Evolutionary conservation across 2,797 vertebrate species (phyloP).

Genomic region (Eleutherodactylus coqui): DNA sequence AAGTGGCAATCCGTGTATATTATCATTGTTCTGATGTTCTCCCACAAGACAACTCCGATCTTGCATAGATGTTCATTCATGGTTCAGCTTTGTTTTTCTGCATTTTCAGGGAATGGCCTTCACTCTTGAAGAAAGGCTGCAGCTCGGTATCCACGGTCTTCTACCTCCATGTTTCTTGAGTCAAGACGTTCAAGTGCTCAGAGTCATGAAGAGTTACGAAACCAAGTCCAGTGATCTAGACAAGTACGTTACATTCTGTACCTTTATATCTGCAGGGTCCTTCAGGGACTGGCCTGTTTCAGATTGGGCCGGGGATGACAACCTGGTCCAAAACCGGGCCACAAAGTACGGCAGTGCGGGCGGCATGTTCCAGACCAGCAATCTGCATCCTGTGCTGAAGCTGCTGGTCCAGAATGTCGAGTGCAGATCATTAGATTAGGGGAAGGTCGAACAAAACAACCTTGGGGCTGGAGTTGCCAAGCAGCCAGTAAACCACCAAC

Average conservation of each 20-base stretch:
- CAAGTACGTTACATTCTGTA: slow-evolving; percentile 79
- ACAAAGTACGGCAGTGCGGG: too few relatives aligned
- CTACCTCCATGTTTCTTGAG: slow-evolving; percentile 96
- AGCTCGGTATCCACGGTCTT: slow-evolving; percentile 95
- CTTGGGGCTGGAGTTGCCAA: too few relatives aligned
- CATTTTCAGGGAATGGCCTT: slow-evolving; percentile 92
- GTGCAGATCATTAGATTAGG: too few relatives aligned
- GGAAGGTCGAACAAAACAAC: too few relatives aligned
- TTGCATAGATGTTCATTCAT: not conserved
- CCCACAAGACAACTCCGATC: too few relatives aligned
- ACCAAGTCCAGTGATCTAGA: slow-evolving; percentile 88
- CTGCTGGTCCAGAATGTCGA: too few relatives aligned
- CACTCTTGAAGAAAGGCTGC: slow-evolving; percentile 91
- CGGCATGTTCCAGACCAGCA: too few relatives aligned
- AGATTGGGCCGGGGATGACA: not conserved
- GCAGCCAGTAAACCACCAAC: too few relatives aligned
- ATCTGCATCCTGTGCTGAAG: not conserved
- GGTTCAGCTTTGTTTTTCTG: not conserved
- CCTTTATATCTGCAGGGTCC: not conserved
- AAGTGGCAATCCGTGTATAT: too few relatives aligned
- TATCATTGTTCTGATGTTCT: too few relatives aligned
- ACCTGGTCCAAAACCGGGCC: too few relatives aligned
- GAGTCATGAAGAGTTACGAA: slow-evolving; percentile 95
- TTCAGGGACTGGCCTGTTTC: not conserved
- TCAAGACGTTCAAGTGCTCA: slow-evolving; percentile 93